These are phyloP conservation scores for Lepidurus arcticus DNA, from an alignment of 1,140 invertebrate species.

Conservation along the genomic window DNA sequence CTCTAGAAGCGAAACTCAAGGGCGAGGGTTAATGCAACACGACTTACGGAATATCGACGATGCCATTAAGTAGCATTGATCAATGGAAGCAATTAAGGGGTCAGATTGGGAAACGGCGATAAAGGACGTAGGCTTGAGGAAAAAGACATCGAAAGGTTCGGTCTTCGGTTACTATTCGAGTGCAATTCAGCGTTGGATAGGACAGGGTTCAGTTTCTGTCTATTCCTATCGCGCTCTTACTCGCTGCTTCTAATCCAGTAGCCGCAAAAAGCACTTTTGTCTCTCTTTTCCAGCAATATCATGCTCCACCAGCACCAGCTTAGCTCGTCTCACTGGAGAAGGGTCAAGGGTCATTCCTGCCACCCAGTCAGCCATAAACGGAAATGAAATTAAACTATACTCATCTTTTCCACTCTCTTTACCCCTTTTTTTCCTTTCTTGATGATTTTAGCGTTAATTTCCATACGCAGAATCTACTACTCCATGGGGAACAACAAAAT, in stretches of 20 bases:
- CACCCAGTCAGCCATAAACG: neutral
- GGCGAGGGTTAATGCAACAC: neutral
- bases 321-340: neutral
- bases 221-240: neutral
- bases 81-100: neutral
- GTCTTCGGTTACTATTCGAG: neutral
- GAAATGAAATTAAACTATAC: too few species aligned
- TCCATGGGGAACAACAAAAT: too few species aligned
- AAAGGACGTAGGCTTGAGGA: neutral
- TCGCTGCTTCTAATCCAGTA: constrained; percentile 1
- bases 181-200: neutral
- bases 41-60: neutral
- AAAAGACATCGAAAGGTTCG: too few species aligned
- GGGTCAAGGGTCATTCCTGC: constrained; percentile 20
- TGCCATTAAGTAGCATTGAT: neutral
- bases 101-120: neutral
- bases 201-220: neutral
- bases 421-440: too few species aligned
- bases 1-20: neutral
- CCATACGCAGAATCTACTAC: too few species aligned
- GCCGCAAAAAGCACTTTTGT: neutral
- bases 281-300: constrained; percentile 4
- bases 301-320: neutral
- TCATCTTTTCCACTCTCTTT: too few species aligned
- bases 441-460: too few species aligned